Percentiles rank a stretch among this genome's conserved stretches.
Evolutionary conservation across 2,797 vertebrate species (phyloP).

Genomic region (Pygocentrus nattereri): DNA sequence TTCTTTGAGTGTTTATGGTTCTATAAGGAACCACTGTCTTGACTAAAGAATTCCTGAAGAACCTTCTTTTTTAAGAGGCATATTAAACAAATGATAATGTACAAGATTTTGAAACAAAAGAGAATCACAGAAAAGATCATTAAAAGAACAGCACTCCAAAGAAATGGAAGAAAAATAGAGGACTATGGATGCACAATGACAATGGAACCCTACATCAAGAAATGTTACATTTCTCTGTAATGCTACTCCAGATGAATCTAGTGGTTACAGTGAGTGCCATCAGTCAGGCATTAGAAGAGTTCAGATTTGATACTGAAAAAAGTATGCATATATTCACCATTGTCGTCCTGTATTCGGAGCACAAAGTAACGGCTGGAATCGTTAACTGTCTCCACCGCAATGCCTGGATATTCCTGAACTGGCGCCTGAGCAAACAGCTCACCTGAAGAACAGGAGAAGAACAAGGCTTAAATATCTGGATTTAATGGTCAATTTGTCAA

Average conservation of each 20-base stretch:
- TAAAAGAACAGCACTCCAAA: neutral
- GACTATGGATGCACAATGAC: neutral
- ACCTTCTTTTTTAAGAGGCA: no score
- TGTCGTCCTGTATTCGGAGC: conserved; percentile 93
- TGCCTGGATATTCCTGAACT: conserved; percentile 88
- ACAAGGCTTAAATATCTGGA: no score
- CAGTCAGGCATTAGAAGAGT: neutral
- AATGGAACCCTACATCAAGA: neutral
- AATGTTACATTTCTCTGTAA: no score
- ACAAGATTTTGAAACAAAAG: no score
- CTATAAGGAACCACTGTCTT: no score
- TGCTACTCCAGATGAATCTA: no score
- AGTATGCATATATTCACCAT: conserved; percentile 75
- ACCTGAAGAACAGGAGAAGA: conserved; percentile 72
- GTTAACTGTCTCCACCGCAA: conserved; percentile 89
- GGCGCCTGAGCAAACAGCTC: conserved; percentile 96
- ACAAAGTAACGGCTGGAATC: conserved; percentile 97
- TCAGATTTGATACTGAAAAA: neutral
- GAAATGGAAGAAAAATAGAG: neutral
- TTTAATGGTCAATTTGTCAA: no score
- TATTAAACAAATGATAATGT: neutral
- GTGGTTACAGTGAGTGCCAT: neutral
- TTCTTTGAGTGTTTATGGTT: no score
- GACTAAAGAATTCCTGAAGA: no score
- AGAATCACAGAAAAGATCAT: neutral